Evolutionary conservation across 2,888 invertebrate species (phyloP).

Genomic region (Melipona bicolor): DNA sequence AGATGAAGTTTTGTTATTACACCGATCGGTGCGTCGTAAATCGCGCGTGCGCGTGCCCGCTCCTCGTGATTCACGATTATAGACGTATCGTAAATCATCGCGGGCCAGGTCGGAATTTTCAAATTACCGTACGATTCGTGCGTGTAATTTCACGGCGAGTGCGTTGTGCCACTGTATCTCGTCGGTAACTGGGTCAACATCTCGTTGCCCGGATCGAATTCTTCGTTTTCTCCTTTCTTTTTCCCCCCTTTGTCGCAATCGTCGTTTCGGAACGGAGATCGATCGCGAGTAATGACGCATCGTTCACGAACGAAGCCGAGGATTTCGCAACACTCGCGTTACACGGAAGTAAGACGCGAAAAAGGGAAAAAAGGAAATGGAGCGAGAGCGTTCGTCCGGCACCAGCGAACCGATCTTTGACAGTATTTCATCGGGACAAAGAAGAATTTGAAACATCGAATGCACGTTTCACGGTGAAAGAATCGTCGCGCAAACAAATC

Average conservation of each 20-base stretch:
- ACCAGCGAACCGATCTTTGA: not conserved
- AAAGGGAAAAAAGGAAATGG: no score
- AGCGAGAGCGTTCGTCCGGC: no score
- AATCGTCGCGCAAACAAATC: slow-evolving; percentile 34
- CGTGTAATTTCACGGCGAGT: slow-evolving; percentile 1
- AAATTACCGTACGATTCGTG: slow-evolving; percentile 9
- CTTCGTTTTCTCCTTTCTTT: not conserved
- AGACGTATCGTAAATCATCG: slow-evolving; percentile 50
- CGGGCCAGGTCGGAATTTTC: slow-evolving; percentile 18
- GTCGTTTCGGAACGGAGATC: no score
- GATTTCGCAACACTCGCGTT: not conserved
- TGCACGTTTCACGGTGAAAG: not conserved
- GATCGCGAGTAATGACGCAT: no score
- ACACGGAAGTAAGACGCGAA: not conserved
- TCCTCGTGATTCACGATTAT: slow-evolving; percentile 42
- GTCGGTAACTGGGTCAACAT: not conserved
- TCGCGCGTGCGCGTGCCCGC: slow-evolving; percentile 9
- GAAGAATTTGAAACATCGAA: slow-evolving; percentile 40
- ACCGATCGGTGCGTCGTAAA: slow-evolving; percentile 47
- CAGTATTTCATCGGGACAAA: slow-evolving; percentile 31
- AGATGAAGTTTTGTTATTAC: slow-evolving; percentile 51
- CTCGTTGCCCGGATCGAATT: not conserved
- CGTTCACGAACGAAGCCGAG: not conserved
- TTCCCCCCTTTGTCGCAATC: no score
- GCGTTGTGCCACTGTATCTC: slow-evolving; percentile 5